phyloP scores from a whole-genome alignment of 1,140 invertebrate species.

The Cydia fagiglandana region DNA sequence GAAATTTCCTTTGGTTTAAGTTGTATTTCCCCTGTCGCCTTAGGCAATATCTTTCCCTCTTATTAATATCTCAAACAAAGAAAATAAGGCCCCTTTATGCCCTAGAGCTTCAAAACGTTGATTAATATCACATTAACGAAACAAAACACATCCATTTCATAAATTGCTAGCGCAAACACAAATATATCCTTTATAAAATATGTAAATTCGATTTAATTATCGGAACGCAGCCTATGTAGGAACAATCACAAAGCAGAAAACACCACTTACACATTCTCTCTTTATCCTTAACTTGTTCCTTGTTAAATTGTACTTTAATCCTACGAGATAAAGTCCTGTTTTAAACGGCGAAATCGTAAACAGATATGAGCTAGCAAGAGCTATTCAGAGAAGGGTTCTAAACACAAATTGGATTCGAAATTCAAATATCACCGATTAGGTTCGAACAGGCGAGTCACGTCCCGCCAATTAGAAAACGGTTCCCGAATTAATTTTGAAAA shows the following conservation, averaged over 20 bases:
- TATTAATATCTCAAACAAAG: neutral
- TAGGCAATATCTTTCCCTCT: neutral
- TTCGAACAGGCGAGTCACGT: slow-evolving; percentile 25
- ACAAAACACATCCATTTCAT: neutral
- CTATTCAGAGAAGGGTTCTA: slow-evolving; percentile 7
- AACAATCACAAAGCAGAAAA: slow-evolving; percentile 14
- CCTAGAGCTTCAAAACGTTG: neutral
- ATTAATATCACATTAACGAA: neutral
- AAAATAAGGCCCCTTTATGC: neutral
- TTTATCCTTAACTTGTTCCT: neutral
- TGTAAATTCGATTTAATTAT: slow-evolving; percentile 12
- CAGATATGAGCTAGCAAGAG: slow-evolving; percentile 12
- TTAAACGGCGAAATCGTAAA: neutral
- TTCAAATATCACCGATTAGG: slow-evolving; percentile 30
- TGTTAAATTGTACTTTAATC: neutral
- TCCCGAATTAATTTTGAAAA: slow-evolving; percentile 29
- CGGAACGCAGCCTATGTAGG: neutral
- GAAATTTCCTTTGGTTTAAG: slow-evolving; percentile 9
- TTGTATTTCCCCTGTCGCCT: slow-evolving; percentile 5
- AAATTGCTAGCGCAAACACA: neutral
- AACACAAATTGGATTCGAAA: slow-evolving; percentile 27
- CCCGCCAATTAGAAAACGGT: slow-evolving; percentile 24
- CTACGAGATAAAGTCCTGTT: neutral
- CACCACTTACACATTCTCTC: neutral
- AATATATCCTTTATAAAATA: slow-evolving; percentile 9